phyloP scores from a whole-genome alignment of 2,113 vertebrate genomes.

The Campylomormyrus tamandua region DNA sequence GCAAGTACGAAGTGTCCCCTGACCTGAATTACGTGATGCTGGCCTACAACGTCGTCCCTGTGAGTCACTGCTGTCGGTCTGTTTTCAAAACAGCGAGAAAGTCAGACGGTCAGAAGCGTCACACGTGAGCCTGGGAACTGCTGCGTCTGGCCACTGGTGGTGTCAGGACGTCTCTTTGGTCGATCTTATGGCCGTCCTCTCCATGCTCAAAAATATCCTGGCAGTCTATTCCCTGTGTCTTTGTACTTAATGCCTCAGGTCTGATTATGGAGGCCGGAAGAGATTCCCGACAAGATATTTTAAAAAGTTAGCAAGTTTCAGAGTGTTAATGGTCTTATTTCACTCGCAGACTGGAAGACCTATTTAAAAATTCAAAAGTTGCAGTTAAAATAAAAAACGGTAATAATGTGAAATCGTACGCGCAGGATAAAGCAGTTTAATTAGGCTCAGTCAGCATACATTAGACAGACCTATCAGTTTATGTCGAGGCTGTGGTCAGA shows the following conservation, averaged over 20 bases:
- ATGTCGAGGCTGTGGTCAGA: neutral
- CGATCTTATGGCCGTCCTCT: no score
- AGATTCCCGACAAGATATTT: neutral
- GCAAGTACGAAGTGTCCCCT: conserved; percentile 86
- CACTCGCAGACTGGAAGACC: neutral
- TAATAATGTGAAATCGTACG: neutral
- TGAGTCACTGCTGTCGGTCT: conserved; percentile 59
- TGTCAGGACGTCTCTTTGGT: neutral
- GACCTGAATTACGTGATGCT: conserved; percentile 86
- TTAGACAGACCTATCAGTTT: neutral
- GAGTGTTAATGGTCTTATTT: neutral
- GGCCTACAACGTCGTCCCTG: conserved; percentile 80
- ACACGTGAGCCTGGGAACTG: neutral
- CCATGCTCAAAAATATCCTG: neutral
- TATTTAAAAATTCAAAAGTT: neutral
- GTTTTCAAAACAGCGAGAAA: conserved; percentile 32
- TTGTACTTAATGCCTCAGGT: neutral
- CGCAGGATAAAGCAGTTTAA: neutral
- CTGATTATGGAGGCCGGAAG: neutral
- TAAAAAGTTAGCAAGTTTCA: neutral
- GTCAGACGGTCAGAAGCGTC: neutral
- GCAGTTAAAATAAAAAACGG: neutral
- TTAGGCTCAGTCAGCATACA: neutral
- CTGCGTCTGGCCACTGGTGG: neutral
- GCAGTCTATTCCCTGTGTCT: neutral